Evolutionary conservation across 2,888 invertebrate species (phyloP).

Genomic region (Perithous albicinctus): DNA sequence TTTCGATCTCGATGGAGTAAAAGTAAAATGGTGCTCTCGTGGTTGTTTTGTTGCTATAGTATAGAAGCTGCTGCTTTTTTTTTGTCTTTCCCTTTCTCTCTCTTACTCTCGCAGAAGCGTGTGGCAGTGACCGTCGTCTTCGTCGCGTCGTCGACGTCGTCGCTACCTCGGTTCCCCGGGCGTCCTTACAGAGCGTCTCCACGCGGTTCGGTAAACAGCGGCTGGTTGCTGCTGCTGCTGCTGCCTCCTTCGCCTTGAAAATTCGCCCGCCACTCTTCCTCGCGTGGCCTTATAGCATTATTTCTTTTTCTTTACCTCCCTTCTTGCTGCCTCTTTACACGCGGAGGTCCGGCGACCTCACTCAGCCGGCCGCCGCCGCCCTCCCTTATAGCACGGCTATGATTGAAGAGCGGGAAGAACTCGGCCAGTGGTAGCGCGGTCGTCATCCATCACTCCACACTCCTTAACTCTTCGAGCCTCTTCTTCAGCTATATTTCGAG

Average conservation of each 20-base stretch:
- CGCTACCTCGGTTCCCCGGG: slow-evolving; percentile 36
- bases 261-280: slow-evolving; percentile 46
- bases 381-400: neutral
- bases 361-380: no score
- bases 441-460: slow-evolving; percentile 35
- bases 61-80: no score
- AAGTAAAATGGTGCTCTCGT: slow-evolving; percentile 51
- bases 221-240: no score
- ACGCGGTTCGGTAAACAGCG: slow-evolving; percentile 16
- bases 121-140: slow-evolving; percentile 53
- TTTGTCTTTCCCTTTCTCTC: neutral
- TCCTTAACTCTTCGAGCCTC: neutral
- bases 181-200: slow-evolving; percentile 40
- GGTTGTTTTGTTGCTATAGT: neutral
- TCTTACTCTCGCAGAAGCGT: slow-evolving; percentile 36
- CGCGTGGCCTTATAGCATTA: slow-evolving; percentile 9
- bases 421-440: slow-evolving; percentile 37
- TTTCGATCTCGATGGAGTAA: slow-evolving; percentile 77
- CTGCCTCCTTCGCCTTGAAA: slow-evolving; percentile 55
- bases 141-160: slow-evolving; percentile 12
- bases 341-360: slow-evolving; percentile 16
- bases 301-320: slow-evolving; percentile 15
- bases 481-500: neutral
- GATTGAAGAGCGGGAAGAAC: slow-evolving; percentile 33
- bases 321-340: slow-evolving; percentile 3